A percentile compares a stretch with the other conserved stretches of the same genome.
Evolutionary conservation across 1,140 invertebrate genomes (phyloP).

Genomic region (Phocides pigmalion): DNA sequence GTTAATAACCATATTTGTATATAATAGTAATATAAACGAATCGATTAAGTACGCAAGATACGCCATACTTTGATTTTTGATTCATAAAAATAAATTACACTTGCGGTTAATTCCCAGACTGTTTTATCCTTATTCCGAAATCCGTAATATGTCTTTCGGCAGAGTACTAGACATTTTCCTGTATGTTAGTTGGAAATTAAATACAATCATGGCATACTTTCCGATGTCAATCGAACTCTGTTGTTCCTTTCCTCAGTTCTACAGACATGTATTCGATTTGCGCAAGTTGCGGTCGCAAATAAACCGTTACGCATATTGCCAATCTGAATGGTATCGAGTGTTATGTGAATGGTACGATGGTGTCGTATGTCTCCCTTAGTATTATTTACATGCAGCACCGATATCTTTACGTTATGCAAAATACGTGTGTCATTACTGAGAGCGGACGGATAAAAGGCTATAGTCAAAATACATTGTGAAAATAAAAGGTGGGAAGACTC

Average conservation of each 20-base stretch:
- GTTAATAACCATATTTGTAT: too few species aligned
- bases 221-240: background rate
- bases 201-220: background rate
- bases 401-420: background rate
- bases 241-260: background rate
- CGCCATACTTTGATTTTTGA: too few species aligned
- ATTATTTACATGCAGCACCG: conserved; percentile 11
- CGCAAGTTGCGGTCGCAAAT: conserved; percentile 44
- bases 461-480: too few species aligned
- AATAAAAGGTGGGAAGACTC: too few species aligned
- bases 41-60: too few species aligned
- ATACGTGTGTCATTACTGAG: background rate
- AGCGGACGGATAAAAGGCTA: background rate
- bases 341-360: conserved; percentile 21
- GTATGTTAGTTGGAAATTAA: too few species aligned
- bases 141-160: too few species aligned
- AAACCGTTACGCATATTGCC: conserved; percentile 53
- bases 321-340: conserved; percentile 61
- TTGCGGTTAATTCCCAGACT: too few species aligned
- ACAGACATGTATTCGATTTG: conserved; percentile 30
- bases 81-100: too few species aligned
- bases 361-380: conserved; percentile 19
- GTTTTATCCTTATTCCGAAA: too few species aligned
- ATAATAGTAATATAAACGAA: too few species aligned
- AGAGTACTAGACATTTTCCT: too few species aligned